phyloP scores from a whole-genome alignment of 2,888 invertebrate genomes.

The Cheilosia scutellata region DNA sequence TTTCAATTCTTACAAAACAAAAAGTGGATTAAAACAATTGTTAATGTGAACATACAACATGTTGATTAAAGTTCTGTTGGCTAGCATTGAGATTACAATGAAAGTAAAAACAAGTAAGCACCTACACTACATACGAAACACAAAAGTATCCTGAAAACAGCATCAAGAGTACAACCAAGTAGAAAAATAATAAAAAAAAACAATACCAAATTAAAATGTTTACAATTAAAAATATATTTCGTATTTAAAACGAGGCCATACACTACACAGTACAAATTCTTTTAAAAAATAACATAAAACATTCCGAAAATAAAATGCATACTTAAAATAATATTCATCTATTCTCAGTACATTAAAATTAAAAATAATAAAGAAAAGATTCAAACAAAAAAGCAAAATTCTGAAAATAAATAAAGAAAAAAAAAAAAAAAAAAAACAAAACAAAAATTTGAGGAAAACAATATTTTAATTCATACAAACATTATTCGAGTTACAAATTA shows the following conservation, averaged over 20 bases:
- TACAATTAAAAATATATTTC: constrained; percentile 70
- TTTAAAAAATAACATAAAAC: constrained; percentile 52
- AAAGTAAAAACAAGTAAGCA: constrained; percentile 64
- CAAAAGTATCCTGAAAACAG: constrained; percentile 78
- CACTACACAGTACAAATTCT: constrained; percentile 71
- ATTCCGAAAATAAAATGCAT: constrained; percentile 55
- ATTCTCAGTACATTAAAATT: constrained; percentile 30
- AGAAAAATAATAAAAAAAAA: constrained; percentile 73
- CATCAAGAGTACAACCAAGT: constrained; percentile 41
- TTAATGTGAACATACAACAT: too few relatives aligned
- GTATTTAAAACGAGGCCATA: constrained; percentile 66
- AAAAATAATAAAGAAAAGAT: constrained; percentile 27
- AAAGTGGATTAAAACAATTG: too few relatives aligned
- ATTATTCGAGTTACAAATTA: constrained; percentile 47
- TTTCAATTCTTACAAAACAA: too few relatives aligned
- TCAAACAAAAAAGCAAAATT: constrained; percentile 46
- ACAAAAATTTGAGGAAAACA: constrained; percentile 50
- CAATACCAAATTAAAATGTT: constrained; percentile 56
- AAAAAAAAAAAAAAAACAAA: constrained; percentile 25
- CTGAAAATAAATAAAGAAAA: constrained; percentile 63
- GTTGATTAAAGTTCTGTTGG: too few relatives aligned
- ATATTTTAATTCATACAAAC: constrained; percentile 44
- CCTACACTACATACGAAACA: constrained; percentile 72
- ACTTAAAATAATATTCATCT: constrained; percentile 46
- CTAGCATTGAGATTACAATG: not conserved